Evolutionary conservation across 1,140 invertebrate genomes (phyloP).

Genomic region (Hylyphantes graminicola): DNA sequence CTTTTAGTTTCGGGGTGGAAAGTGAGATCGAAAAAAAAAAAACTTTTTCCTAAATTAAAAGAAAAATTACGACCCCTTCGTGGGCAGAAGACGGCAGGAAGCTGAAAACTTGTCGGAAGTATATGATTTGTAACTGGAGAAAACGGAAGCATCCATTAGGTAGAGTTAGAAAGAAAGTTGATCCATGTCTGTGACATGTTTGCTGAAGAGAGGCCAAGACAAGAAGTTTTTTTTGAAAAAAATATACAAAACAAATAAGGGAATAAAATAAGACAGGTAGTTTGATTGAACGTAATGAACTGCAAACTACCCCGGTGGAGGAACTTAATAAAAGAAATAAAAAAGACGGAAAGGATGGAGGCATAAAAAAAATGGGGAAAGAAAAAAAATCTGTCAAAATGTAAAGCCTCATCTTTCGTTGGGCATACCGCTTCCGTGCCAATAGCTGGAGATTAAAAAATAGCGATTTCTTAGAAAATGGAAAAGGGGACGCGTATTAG

Average conservation of each 20-base stretch:
- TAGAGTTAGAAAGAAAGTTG: slow-evolving; percentile 43
- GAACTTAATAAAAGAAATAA: slow-evolving; percentile 44
- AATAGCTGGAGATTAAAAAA: slow-evolving; percentile 39
- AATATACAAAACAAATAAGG: slow-evolving; percentile 27
- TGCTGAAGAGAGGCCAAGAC: slow-evolving; percentile 45
- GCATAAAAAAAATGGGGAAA: neutral
- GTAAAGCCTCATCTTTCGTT: slow-evolving; percentile 49
- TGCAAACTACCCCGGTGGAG: slow-evolving; percentile 44
- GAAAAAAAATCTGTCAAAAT: slow-evolving; percentile 44
- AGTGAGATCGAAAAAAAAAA: slow-evolving; percentile 31
- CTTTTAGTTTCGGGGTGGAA: neutral
- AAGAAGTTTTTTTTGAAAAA: slow-evolving; percentile 25
- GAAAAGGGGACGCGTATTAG: slow-evolving; percentile 32
- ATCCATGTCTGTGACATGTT: slow-evolving; percentile 55
- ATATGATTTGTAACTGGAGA: slow-evolving; percentile 49
- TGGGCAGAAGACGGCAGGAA: slow-evolving; percentile 14
- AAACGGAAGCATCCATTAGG: slow-evolving; percentile 50
- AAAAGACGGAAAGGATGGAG: neutral
- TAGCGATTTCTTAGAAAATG: slow-evolving; percentile 46
- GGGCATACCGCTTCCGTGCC: slow-evolving; percentile 41
- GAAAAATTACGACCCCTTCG: neutral
- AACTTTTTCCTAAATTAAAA: neutral
- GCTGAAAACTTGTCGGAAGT: slow-evolving; percentile 40
- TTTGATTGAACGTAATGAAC: slow-evolving; percentile 56
- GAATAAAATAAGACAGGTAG: slow-evolving; percentile 41